These are phyloP conservation scores for Empidonax alnorum DNA, from an alignment of 2,113 vertebrate genomes.

Conservation along the genomic window DNA sequence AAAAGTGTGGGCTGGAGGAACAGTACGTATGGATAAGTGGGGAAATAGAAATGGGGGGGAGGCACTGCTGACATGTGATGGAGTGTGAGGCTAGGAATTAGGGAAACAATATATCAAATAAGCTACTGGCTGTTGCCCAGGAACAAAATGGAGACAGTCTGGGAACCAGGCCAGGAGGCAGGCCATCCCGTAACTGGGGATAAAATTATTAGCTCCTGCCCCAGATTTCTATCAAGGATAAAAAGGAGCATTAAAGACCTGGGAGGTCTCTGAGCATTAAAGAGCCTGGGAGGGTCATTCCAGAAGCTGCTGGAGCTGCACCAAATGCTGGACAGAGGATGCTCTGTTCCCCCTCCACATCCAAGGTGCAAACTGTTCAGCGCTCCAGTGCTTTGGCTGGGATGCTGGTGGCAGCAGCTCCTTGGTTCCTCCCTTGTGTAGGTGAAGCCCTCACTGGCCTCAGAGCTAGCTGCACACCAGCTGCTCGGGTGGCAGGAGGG, in stretches of 20 bases:
- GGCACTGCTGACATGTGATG: not conserved
- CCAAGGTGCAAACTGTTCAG: not conserved
- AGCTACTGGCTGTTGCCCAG: slow-evolving; percentile 41
- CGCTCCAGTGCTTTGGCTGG: not conserved
- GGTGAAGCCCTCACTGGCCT: not conserved
- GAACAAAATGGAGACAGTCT: slow-evolving; percentile 61
- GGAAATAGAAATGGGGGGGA: not conserved
- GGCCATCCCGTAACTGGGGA: not conserved
- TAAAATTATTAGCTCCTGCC: slow-evolving; percentile 47
- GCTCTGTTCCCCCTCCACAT: not conserved
- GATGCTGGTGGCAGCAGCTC: not conserved
- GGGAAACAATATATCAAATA: slow-evolving; percentile 52
- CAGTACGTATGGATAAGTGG: not conserved
- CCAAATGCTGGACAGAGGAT: not conserved
- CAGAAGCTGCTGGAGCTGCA: not conserved
- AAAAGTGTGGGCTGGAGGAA: not conserved
- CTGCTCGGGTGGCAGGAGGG: fast-evolving
- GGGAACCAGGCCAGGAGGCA: slow-evolving; percentile 45
- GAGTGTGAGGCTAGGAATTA: slow-evolving; percentile 9
- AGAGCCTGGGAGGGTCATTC: not conserved
- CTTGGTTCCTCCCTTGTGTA: not conserved
- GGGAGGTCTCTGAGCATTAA: not conserved
- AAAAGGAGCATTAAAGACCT: slow-evolving; percentile 9
- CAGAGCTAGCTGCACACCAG: not conserved
- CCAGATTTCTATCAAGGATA: slow-evolving; percentile 32